phyloP scores from a whole-genome alignment of 2,888 invertebrate species.

The Marasmarcha lunaedactyla region DNA sequence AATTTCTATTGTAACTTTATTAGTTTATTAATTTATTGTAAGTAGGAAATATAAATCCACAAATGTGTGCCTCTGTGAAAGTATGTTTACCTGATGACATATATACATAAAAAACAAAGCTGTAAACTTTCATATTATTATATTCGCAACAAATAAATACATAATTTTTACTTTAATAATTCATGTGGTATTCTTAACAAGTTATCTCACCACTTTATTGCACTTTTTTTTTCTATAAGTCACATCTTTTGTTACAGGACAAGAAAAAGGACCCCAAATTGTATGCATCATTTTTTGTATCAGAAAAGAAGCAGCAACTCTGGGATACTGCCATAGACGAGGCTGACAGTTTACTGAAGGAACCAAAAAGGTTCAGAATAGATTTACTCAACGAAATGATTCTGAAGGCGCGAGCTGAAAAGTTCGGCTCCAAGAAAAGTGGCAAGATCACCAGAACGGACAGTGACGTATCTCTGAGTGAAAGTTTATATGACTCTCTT shows the following conservation, averaged over 20 bases:
- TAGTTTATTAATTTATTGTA: too few relatives aligned
- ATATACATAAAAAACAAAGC: too few relatives aligned
- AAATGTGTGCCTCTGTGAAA: too few relatives aligned
- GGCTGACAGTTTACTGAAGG: slow-evolving; percentile 73
- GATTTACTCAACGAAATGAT: slow-evolving; percentile 57
- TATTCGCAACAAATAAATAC: too few relatives aligned
- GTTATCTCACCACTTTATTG: too few relatives aligned
- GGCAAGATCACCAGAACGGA: slow-evolving; percentile 44
- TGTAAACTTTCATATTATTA: too few relatives aligned
- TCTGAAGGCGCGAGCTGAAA: slow-evolving; percentile 28
- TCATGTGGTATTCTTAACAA: too few relatives aligned
- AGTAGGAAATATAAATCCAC: too few relatives aligned
- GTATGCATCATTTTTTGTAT: slow-evolving; percentile 62
- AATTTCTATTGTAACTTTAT: too few relatives aligned
- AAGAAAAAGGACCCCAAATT: slow-evolving; percentile 67
- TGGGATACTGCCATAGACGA: slow-evolving; percentile 84
- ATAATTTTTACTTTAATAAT: too few relatives aligned
- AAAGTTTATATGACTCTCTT: slow-evolving; percentile 54
- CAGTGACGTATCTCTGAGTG: slow-evolving; percentile 58
- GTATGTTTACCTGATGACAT: too few relatives aligned
- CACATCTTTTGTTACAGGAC: slow-evolving; percentile 33
- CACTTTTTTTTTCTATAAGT: too few relatives aligned
- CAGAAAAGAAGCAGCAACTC: slow-evolving; percentile 62
- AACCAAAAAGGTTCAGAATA: slow-evolving; percentile 69
- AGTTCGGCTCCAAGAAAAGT: slow-evolving; percentile 25